Evolutionary conservation across 2,888 invertebrate genomes (phyloP), one percentile per base, ranked within the genome.

Genomic region (Chloroclystis v-ata): DNA sequence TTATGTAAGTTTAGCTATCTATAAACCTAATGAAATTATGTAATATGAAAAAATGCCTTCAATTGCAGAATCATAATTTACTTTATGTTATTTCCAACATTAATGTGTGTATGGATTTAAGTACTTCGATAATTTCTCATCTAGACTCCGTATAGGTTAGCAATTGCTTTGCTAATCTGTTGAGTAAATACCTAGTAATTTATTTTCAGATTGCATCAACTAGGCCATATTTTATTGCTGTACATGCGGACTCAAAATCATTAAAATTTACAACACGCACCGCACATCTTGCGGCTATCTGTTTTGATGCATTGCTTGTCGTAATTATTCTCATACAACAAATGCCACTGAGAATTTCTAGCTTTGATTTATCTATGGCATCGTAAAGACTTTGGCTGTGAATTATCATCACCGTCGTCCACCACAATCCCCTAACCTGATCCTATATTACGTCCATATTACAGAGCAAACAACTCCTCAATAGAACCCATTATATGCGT

Each of bases 41-140:
- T 54, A 49, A 60, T 52, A 35, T 35, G 46, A 46, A 47, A 52
- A 48, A 51, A 54, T 47, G 45, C 45, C 37, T 43, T 42, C 41
- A 52, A 52, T 57, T 52, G 47, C 44, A 35, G 35, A 45, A 47
- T 46, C 43, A 42, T 25, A 41, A 16, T 46, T 46, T 50, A 41
- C 25, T 46, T 46, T 50, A 48, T 37, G 10, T 46, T 32, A 39
- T 47, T 33, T 54, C 40, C 47, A 38, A 44, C 52, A 50, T 52
- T 54, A 47, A 29, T 29, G 37, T 30, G 35, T 47, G 37, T 16
- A 10, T 26, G 32, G 16, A 11, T 35, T 40, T 35, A 35, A 11
- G 12, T 54, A 49, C 56, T 42, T 51, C 48, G 48, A 44, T 35
- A 28, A 38, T 13, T 49, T 52, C 50, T 50, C 45, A 40, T 50